A percentile compares a stretch with the other conserved stretches of the same genome.
Conservation (phyloP, 2,113 vertebrate genomes). For the Panthera tigris region DNA sequence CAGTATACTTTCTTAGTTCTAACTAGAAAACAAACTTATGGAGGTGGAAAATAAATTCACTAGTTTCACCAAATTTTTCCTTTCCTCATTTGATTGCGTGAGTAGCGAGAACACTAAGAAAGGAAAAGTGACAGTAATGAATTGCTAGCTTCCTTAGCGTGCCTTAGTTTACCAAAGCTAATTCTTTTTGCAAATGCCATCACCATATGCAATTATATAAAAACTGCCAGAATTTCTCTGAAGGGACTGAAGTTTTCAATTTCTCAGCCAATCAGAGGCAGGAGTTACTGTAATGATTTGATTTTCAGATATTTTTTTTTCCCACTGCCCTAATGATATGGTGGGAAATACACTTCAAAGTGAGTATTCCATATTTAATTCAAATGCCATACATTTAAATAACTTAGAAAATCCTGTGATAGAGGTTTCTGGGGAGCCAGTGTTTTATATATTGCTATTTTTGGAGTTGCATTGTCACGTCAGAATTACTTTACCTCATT, state of each 20-base stretch:
- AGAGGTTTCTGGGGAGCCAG: not conserved
- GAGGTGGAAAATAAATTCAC: not conserved
- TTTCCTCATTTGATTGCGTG: not conserved
- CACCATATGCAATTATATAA: not conserved
- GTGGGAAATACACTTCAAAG: not conserved
- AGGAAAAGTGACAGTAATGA: not conserved
- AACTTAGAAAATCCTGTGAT: constrained; percentile 32
- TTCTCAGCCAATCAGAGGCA: not conserved
- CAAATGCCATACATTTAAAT: constrained; percentile 12
- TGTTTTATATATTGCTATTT: constrained; percentile 8
- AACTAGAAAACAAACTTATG: not conserved
- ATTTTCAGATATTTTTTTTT: not conserved
- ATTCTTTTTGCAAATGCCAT: not conserved
- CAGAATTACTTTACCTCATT: constrained; percentile 50
- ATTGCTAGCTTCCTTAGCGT: not conserved
- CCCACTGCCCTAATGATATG: constrained; percentile 14
- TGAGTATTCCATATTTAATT: not conserved
- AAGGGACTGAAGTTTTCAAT: not conserved
- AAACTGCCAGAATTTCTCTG: not conserved
- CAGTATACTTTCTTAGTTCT: not conserved
- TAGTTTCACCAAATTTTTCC: not conserved
- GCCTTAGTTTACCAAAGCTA: not conserved
- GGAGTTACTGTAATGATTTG: constrained; percentile 20
- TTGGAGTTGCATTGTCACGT: not conserved
- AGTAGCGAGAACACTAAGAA: not conserved